Evolutionary conservation across 2,797 vertebrate genomes (phyloP), one percentile per base, ranked within the genome.

Genomic region (Trematomus bernacchii): DNA sequence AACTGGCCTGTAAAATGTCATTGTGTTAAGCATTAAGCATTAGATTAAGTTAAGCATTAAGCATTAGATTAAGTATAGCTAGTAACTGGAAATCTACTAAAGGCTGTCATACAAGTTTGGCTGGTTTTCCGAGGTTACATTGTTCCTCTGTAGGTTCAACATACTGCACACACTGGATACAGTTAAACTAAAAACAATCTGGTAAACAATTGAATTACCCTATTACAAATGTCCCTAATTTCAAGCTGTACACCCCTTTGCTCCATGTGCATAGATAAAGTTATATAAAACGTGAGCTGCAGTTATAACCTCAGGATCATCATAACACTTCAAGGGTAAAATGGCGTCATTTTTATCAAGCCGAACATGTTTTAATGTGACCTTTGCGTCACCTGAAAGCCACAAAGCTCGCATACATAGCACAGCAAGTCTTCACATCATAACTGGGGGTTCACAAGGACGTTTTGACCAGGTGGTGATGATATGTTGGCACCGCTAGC

Each of bases 311-410:
- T 46, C 14, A 48, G 14, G 2, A 3, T 66, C 1, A 6, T 65
- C 10, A 10, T 11, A 37, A 51, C 42, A 60, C 23, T 40, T 85
- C 76, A 92, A 84, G 87, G 84, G 80, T 79, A 85, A 87, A 87
- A 88, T 86, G 83, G 87, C 81, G 80, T 81, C 82, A 85, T 48
- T 58, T 71, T 55, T 6, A 63, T 54, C 0, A 43, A 55, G 16
- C 42, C 19, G 7, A 0, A n/a, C 52, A 16, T 37, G 18, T 47
- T 23, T 8, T 47, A 37, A 66, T 37, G 59, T 74, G 73, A 80
- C 77, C 69, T 81, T 51, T 64, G 57, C 44, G 1, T 18, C 2
- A 27, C 2, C 8, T 9, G 13, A 8, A 44, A 0, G 42, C 2
- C 57, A 33, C 0, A 3, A 6, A 0, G 7, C 8, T 53, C 1